These are phyloP conservation scores for Drosophila fuyamai DNA, from an alignment of 1,140 invertebrate genomes.

Conservation along the genomic window DNA sequence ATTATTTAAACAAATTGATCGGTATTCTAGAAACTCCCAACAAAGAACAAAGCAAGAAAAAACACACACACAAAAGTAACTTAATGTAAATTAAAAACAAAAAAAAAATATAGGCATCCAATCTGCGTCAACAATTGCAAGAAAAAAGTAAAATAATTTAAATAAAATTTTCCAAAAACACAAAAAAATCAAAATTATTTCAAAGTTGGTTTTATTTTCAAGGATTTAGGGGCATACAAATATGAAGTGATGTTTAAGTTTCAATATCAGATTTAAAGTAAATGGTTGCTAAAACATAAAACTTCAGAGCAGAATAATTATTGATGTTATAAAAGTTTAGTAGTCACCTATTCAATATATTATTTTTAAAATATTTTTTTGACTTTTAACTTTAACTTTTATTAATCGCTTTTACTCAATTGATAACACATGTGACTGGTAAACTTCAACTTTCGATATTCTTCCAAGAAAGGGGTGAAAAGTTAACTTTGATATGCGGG, in stretches of 20 bases:
- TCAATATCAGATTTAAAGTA: background rate
- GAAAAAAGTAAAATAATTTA: constrained; percentile 43
- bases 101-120: constrained; percentile 24
- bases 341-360: too few relatives aligned
- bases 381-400: background rate
- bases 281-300: too few relatives aligned
- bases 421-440: background rate
- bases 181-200: constrained; percentile 12
- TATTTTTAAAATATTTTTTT: background rate
- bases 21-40: constrained; percentile 31
- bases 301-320: too few relatives aligned
- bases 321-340: too few relatives aligned
- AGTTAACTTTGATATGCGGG: constrained; percentile 3
- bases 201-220: constrained; percentile 2
- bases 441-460: constrained; percentile 3
- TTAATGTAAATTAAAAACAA: constrained; percentile 33
- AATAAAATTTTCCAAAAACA: constrained; percentile 66
- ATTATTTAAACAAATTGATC: constrained; percentile 43
- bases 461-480: background rate
- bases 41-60: constrained; percentile 56
- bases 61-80: constrained; percentile 35
- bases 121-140: constrained; percentile 44
- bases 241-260: too few relatives aligned
- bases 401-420: background rate
- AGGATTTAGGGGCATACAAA: too few relatives aligned